Conservation (phyloP, 2,113 vertebrate species). For the Psilopogon haemacephalus region DNA sequence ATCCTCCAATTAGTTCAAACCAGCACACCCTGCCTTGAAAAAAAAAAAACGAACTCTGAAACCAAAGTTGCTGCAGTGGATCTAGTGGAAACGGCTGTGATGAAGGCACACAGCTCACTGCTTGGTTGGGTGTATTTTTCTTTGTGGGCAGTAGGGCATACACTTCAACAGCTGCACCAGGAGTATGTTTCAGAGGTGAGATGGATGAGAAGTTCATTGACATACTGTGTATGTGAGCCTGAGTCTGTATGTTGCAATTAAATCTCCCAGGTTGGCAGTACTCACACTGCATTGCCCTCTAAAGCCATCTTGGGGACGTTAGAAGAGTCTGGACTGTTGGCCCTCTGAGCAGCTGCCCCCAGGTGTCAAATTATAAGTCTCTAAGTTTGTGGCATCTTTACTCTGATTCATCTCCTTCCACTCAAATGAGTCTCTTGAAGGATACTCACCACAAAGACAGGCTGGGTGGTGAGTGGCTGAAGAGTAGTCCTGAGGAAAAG, state of each 20-base stretch:
- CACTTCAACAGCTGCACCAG: not conserved
- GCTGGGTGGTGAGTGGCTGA: too few relatives aligned
- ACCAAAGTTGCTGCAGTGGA: not conserved
- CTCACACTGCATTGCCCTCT: not conserved
- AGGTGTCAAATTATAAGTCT: not conserved
- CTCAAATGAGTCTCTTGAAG: not conserved
- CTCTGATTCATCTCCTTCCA: not conserved
- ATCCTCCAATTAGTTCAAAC: too few relatives aligned
- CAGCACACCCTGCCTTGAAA: not conserved
- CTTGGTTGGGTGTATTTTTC: rapidly evolving
- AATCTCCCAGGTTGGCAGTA: not conserved
- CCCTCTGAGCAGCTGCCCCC: not conserved
- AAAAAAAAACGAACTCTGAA: not conserved
- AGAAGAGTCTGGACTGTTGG: not conserved
- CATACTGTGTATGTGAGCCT: not conserved
- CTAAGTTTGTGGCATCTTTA: not conserved
- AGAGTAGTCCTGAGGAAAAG: too few relatives aligned
- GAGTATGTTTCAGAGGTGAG: not conserved
- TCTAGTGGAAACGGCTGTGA: not conserved
- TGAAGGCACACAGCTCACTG: not conserved
- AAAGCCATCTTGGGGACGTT: not conserved
- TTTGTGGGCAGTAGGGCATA: not conserved
- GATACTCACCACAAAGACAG: too few relatives aligned
- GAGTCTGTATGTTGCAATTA: not conserved
- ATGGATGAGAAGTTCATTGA: not conserved